Percentiles rank a stretch among this genome's conserved stretches.
Conservation (phyloP, 2,113 vertebrate genomes). For the Gymnobelideus leadbeateri region DNA sequence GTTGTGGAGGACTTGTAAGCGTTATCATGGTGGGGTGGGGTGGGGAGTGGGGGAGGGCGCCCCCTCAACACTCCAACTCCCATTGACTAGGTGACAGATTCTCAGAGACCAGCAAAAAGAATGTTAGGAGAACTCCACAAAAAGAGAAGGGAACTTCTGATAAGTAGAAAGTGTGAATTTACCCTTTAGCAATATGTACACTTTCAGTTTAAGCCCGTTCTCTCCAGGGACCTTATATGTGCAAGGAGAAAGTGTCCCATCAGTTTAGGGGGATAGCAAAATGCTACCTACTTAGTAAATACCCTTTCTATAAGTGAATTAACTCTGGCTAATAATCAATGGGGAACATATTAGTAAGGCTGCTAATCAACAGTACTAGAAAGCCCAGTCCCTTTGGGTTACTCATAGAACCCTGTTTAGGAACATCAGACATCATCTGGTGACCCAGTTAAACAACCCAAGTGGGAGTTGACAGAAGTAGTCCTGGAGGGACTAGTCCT, state of each 20-base stretch:
- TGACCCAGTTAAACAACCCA: neutral
- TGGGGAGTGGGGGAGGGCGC: too few relatives aligned
- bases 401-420: neutral
- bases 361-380: neutral
- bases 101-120: neutral
- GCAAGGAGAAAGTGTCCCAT: neutral
- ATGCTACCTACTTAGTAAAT: neutral
- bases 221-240: neutral
- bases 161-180: neutral
- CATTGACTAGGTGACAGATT: neutral
- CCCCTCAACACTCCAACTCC: too few relatives aligned
- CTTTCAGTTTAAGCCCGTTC: neutral
- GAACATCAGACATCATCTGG: neutral
- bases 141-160: neutral
- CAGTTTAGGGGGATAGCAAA: neutral
- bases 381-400: neutral
- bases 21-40: neutral
- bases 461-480: neutral
- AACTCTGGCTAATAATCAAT: neutral
- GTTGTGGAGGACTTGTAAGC: neutral
- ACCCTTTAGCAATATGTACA: neutral
- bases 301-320: neutral
- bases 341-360: neutral
- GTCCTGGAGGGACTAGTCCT: neutral
- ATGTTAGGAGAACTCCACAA: neutral